Evolutionary conservation across 2,888 invertebrate species (phyloP).

Genomic region (Andrena haemorrhoa): DNA sequence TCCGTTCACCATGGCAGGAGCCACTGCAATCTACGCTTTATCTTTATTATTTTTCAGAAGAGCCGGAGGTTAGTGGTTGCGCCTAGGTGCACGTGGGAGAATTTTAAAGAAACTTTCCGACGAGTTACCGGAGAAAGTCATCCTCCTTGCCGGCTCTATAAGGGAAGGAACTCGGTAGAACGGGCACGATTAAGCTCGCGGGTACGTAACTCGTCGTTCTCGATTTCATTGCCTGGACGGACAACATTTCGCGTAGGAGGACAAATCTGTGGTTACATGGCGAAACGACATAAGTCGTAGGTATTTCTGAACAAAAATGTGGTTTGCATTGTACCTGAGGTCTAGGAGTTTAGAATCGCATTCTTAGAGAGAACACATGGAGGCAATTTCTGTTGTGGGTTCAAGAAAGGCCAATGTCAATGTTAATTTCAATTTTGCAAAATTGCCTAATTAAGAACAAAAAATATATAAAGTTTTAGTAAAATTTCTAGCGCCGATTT

Average conservation of each 20-base stretch:
- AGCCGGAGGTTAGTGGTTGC: background rate
- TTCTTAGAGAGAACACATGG: too few relatives aligned
- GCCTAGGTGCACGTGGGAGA: slow-evolving; percentile 11
- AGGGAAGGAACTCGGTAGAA: slow-evolving; percentile 33
- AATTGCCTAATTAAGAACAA: too few relatives aligned
- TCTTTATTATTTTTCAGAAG: background rate
- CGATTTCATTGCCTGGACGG: slow-evolving; percentile 15
- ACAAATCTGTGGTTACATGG: background rate
- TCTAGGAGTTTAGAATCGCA: too few relatives aligned
- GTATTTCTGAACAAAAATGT: too few relatives aligned
- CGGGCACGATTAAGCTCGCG: background rate
- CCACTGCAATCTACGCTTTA: background rate
- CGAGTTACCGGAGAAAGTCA: slow-evolving; percentile 38
- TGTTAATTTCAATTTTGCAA: too few relatives aligned
- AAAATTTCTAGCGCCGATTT: too few relatives aligned
- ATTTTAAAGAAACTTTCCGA: slow-evolving; percentile 23
- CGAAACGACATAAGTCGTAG: background rate
- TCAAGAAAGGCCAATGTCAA: too few relatives aligned
- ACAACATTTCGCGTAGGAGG: background rate
- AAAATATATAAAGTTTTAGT: too few relatives aligned
- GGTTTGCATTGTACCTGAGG: too few relatives aligned
- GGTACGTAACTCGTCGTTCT: slow-evolving; percentile 8
- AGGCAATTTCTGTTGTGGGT: too few relatives aligned
- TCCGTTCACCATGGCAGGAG: background rate
- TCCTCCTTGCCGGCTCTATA: slow-evolving; percentile 19